Percentiles rank a stretch among this genome's conserved stretches.
phyloP scores from a whole-genome alignment of 1,140 invertebrate species.

The Drosophila varians region DNA sequence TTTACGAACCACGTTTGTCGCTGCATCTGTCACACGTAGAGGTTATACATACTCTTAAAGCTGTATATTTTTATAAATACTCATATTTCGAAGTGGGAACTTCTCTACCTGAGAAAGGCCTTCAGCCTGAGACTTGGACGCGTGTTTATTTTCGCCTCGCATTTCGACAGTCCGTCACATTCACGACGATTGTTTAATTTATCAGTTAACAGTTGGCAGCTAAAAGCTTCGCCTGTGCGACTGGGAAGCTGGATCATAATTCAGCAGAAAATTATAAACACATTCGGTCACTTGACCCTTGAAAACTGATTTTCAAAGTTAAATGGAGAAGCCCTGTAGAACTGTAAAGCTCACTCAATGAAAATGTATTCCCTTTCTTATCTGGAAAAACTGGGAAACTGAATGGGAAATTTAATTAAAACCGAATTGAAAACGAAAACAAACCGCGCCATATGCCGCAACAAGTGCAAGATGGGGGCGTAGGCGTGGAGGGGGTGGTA shows the following conservation, averaged over 20 bases:
- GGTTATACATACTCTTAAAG: not conserved
- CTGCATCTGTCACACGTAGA: conserved; percentile 17
- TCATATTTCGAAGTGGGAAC: conserved; percentile 16
- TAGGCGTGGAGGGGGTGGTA: conserved; percentile 11
- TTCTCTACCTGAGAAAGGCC: conserved; percentile 29
- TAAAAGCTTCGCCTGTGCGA: conserved; percentile 21
- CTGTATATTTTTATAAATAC: conserved; percentile 18
- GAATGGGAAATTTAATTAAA: conserved; percentile 72
- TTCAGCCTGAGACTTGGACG: not conserved
- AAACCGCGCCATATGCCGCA: conserved; percentile 59
- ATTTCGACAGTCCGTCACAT: conserved; percentile 37
- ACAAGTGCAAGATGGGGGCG: conserved; percentile 7
- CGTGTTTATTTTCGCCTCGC: conserved; percentile 45
- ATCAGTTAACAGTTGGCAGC: conserved; percentile 69
- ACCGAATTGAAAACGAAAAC: conserved; percentile 24
- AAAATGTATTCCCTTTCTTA: conserved; percentile 28
- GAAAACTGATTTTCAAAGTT: not conserved
- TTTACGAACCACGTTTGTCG: not conserved
- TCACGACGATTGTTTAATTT: conserved; percentile 67
- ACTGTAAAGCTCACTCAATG: not conserved
- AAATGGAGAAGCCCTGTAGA: not conserved
- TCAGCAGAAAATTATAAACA: conserved; percentile 37
- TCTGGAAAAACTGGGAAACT: conserved; percentile 36
- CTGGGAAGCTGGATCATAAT: conserved; percentile 40
- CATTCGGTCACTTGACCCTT: conserved; percentile 50